Conservation (phyloP, 1,140 invertebrate genomes). For the Wiebesia pumilae region DNA sequence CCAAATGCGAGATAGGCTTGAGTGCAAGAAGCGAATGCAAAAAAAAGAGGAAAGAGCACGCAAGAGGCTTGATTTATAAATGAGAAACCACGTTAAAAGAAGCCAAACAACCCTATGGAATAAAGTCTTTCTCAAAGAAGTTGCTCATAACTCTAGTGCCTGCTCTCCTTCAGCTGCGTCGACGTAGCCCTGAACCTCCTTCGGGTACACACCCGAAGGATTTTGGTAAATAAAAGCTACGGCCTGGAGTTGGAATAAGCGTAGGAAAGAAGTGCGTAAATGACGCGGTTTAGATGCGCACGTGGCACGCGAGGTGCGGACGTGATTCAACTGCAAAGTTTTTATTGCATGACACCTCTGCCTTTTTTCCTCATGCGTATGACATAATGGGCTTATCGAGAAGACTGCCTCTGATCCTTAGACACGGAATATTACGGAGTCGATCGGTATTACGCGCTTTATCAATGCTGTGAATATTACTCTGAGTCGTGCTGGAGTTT, state of each 20-base stretch:
- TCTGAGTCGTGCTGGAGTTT: background rate
- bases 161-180: background rate
- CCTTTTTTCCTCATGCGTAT: background rate
- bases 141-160: background rate
- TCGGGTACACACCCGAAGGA: background rate
- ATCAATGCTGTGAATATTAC: background rate
- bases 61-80: background rate
- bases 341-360: background rate
- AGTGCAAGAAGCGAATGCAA: background rate
- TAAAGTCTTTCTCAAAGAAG: slow-evolving; percentile 3
- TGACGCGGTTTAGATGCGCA: background rate
- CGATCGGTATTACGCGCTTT: background rate
- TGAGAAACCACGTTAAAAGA: background rate
- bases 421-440: too few species aligned
- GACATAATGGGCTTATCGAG: slow-evolving; percentile 31
- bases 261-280: slow-evolving; percentile 17
- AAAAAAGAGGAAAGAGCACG: background rate
- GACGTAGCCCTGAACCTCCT: background rate
- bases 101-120: background rate
- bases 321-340: slow-evolving; percentile 32
- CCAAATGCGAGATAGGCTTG: background rate
- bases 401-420: background rate
- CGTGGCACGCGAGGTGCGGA: background rate
- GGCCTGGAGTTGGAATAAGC: background rate
- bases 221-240: slow-evolving; percentile 13